Evolutionary conservation across 1,140 invertebrate species (phyloP), one percentile per base, ranked within the genome.

Genomic region (Macrocentrus cingulum): DNA sequence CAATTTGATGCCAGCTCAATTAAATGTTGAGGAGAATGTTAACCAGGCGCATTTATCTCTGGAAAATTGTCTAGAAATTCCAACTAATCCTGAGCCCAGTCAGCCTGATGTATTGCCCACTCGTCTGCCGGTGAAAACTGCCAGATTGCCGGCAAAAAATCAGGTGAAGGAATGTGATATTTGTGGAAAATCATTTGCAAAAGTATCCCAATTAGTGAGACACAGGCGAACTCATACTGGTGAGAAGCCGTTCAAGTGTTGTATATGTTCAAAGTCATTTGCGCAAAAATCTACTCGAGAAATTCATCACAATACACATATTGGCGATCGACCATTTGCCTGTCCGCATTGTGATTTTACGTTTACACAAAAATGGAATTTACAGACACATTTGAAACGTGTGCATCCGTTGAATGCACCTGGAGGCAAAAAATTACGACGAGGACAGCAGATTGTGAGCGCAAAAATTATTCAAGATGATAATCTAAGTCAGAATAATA

Each of bases 201-300:
- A 80, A 32, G 75, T 75, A 0, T 77, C 69, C 23, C 77, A 78
- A 39, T 49, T 80, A 1, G 68, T 74, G 16, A 65, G 79, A 7
- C 80, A 81, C 51, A 70, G 72, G 71, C 67, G 84, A 16, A 85
- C 83, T 16, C 88, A 89, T 60, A 88, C 87, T 0, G 87, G 87
- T 6, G 85, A 88, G 65, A 82, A 84, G 48, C 88, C 88, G 0
- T 90, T 83, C 68, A 77, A 79, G 8, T 90, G 88, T 65, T 71
- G 83, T 15, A 65, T 81, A 9, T 90, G 88, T 66, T 66, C 71
- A 1, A 88, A 88, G 67, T 81, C 76, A 1, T 91, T 90, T 65
- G 79, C 85, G 7, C 83, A 88, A 20, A 88, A 87, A 63, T 83
- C 83, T 1, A 87, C 87, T 0, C 65, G 87, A 0, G 78, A 84